These are phyloP conservation scores for Brachyopa scutellaris DNA, from an alignment of 2,888 invertebrate species.

Conservation along the genomic window DNA sequence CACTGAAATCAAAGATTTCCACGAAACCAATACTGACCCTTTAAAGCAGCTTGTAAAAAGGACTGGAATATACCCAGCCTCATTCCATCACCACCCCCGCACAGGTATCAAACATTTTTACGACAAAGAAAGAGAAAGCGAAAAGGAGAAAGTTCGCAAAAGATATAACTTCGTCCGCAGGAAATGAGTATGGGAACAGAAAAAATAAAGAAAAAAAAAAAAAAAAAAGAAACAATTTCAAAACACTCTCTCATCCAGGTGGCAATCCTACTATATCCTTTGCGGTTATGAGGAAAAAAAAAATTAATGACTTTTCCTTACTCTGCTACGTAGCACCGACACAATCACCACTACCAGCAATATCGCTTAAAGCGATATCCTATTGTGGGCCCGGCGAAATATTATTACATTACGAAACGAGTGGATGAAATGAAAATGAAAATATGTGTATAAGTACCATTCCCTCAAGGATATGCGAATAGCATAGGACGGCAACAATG, in stretches of 20 bases:
- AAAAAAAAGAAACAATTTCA: slow-evolving; percentile 21
- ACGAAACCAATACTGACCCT: no score
- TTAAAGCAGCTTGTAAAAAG: no score
- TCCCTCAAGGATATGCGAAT: slow-evolving; percentile 24
- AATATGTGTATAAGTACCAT: slow-evolving; percentile 39
- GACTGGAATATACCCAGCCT: slow-evolving; percentile 33
- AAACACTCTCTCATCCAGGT: slow-evolving; percentile 48
- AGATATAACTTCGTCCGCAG: slow-evolving; percentile 27
- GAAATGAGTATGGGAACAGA: no score
- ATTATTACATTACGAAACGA: slow-evolving; percentile 54
- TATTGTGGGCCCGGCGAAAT: slow-evolving; percentile 15
- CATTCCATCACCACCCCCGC: not conserved
- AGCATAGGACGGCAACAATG: not conserved
- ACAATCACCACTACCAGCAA: slow-evolving; percentile 1
- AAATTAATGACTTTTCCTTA: slow-evolving; percentile 43
- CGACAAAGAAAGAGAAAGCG: not conserved
- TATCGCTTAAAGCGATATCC: slow-evolving; percentile 20
- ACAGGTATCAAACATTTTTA: not conserved
- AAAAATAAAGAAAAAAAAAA: no score
- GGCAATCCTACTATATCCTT: slow-evolving; percentile 49
- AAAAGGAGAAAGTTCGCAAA: slow-evolving; percentile 4
- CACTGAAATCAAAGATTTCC: no score
- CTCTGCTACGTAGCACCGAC: not conserved
- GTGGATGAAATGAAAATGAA: slow-evolving; percentile 41
- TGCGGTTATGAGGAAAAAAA: slow-evolving; percentile 38